phyloP scores from a whole-genome alignment of 2,797 vertebrate species.

The Gymnoscopelus braueri region DNA sequence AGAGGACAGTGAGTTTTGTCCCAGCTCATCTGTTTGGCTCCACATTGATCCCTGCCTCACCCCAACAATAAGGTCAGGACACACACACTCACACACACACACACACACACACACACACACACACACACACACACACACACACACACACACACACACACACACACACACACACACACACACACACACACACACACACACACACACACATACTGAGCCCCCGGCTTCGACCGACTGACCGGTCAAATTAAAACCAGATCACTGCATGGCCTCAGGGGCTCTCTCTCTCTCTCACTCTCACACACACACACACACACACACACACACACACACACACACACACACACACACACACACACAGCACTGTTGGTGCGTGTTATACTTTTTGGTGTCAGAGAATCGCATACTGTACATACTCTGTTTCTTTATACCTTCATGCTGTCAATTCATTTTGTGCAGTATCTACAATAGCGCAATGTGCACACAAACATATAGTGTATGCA shows the following conservation, averaged over 20 bases:
- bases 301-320: not conserved
- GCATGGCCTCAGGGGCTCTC: constrained; percentile 46
- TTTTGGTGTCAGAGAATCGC: no score
- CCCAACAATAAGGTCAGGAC: constrained; percentile 61
- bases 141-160: constrained; percentile 33
- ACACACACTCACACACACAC: constrained; percentile 48
- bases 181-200: constrained; percentile 39
- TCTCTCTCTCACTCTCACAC: not conserved
- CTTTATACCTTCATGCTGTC: no score
- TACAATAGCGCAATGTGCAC: not conserved
- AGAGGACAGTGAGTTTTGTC: constrained; percentile 47
- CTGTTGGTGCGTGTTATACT: no score
- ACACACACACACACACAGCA: not conserved
- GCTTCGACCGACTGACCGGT: constrained; percentile 72
- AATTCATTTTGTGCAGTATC: no score
- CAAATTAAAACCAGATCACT: constrained; percentile 82
- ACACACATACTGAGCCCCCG: constrained; percentile 58
- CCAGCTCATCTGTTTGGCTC: constrained; percentile 70
- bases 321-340: not conserved
- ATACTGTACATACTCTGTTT: no score
- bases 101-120: constrained; percentile 28
- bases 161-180: constrained; percentile 23
- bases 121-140: constrained; percentile 15
- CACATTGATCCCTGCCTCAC: constrained; percentile 73
- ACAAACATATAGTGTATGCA: not conserved